Evolutionary conservation across 1,140 invertebrate species (phyloP), one percentile per base, ranked within the genome.

Genomic region (Holotrichia oblita): DNA sequence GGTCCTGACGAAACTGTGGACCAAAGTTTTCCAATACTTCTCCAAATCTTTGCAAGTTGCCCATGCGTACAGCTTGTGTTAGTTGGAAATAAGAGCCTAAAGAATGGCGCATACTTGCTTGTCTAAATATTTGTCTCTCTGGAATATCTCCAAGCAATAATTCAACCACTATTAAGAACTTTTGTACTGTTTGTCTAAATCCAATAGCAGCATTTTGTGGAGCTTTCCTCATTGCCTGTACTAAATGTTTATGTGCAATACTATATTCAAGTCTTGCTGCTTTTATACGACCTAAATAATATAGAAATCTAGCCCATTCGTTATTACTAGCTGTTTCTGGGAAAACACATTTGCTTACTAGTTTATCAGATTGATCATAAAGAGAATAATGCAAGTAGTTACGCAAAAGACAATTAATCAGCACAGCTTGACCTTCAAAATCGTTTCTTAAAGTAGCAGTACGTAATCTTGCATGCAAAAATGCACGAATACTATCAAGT

Each of bases 281-380:
- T 87, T 99, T 99, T 77, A 99, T 99, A 81, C 98, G 92, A 14
- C 98, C 98, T 82, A 99, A 89, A 87, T 99, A 99, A 87, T 98
- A 99, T 22, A 99, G 89, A 87, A 96, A 99, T 84, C 98, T 91
- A 0, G 98, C 98, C 95, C 97, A 98, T 86, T 99, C 98, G 89
- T 99, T 99, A 73, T 99, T 99, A 87, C 97, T 98, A 0, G 98
- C 98, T 81, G 93, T 92, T 87, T 99, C 98, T 0, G 98, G 98
- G 85, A 98, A 99, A 0, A 96, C 94, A 4, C 96, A 97, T 86
- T 99, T 99, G 40, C 96, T 95, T 0, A 99, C 97, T 40, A 99
- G 89, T 87, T 99, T 99, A 85, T 97, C 95, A 6, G 95, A 95
- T 87, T 96, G 97, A 88, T 99, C 97, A 88, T 98, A 99, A 6